Evolutionary conservation across 1,140 invertebrate species (phyloP).

Genomic region (Trichogramma pretiosum): DNA sequence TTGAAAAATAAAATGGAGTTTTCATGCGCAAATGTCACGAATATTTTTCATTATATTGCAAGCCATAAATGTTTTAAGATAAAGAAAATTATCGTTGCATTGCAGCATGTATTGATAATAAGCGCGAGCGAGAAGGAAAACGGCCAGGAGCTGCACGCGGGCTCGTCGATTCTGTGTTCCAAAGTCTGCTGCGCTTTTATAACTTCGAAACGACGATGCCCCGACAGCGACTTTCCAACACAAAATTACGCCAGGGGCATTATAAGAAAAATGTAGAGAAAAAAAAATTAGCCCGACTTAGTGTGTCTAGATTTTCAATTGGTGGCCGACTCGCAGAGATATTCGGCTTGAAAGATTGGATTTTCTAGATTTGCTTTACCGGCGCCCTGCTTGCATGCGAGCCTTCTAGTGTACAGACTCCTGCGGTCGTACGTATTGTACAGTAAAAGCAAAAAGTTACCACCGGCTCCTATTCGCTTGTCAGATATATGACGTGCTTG

Average conservation of each 20-base stretch:
- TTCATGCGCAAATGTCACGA: too few species aligned
- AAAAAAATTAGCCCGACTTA: conserved; percentile 13
- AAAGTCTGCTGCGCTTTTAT: too few species aligned
- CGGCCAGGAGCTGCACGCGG: background rate
- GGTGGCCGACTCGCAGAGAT: conserved; percentile 15
- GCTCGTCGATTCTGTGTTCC: background rate
- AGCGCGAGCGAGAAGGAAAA: background rate
- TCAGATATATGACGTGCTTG: background rate
- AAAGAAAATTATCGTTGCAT: too few species aligned
- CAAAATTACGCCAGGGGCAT: conserved; percentile 9
- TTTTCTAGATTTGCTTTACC: background rate
- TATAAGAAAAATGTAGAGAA: background rate
- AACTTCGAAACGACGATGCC: too few species aligned
- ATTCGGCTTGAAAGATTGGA: conserved; percentile 20
- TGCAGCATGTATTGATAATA: too few species aligned
- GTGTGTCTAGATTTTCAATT: conserved; percentile 1
- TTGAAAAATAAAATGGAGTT: too few species aligned
- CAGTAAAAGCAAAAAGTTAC: conserved; percentile 1
- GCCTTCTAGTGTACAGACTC: background rate
- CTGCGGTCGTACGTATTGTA: background rate
- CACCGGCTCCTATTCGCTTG: background rate
- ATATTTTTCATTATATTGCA: too few species aligned
- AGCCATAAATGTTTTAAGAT: too few species aligned
- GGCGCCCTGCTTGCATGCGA: background rate
- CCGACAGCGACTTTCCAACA: background rate